Evolutionary conservation across 2,113 vertebrate genomes (phyloP).

Genomic region (Gymnocephalus cernua): DNA sequence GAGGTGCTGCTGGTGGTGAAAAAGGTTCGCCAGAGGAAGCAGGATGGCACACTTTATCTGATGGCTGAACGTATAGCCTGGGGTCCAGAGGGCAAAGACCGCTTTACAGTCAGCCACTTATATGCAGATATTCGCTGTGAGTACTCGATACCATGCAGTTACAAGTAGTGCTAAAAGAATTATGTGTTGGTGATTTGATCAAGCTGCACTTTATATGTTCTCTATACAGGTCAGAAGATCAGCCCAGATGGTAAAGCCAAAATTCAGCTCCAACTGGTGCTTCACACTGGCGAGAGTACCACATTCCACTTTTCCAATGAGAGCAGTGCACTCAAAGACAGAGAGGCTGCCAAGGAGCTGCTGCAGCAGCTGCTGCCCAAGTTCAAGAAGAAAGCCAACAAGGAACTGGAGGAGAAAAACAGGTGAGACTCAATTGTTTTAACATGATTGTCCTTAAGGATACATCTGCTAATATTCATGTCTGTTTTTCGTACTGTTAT

Average conservation of each 20-base stretch:
- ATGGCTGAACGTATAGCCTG: constrained; percentile 98
- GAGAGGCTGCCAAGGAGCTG: constrained; percentile 96
- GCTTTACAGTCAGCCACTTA: constrained; percentile 96
- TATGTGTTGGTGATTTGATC: not conserved
- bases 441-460: not conserved
- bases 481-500: not conserved
- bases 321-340: constrained; percentile 93
- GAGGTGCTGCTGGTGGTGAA: constrained; percentile 97
- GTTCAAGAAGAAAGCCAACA: constrained; percentile 99
- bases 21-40: constrained; percentile 97
- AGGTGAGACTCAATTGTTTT: constrained; percentile 79
- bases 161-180: not conserved
- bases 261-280: constrained; percentile 96
- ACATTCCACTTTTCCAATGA: constrained; percentile 98
- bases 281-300: constrained; percentile 95
- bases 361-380: constrained; percentile 97
- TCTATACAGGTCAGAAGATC: constrained; percentile 95
- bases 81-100: constrained; percentile 98
- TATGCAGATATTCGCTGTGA: constrained; percentile 99
- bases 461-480: not conserved
- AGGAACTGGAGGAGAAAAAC: constrained; percentile 99
- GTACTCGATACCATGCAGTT: constrained; percentile 62
- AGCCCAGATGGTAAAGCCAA: constrained; percentile 99
- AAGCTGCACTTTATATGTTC: not conserved
- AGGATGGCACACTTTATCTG: constrained; percentile 97